Evolutionary conservation across 1,140 invertebrate species (phyloP).

Genomic region (Saxidomus purpurata): DNA sequence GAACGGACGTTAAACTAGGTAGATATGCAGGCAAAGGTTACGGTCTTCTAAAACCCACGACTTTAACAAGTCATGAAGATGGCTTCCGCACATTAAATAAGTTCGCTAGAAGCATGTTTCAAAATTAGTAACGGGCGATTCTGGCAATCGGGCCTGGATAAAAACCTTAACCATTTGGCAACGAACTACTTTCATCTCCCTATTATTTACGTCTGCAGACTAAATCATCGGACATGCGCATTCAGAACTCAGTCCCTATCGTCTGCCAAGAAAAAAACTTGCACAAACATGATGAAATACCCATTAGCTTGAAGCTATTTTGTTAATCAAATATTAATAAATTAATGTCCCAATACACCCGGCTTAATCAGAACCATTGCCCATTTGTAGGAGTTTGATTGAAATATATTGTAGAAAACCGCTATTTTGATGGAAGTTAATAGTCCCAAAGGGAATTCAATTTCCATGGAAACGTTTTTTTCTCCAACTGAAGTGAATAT

Average conservation of each 20-base stretch:
- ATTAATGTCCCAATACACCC: neutral
- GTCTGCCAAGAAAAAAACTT: neutral
- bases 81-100: too few relatives aligned
- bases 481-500: neutral
- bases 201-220: too few relatives aligned
- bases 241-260: neutral
- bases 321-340: conserved; percentile 67
- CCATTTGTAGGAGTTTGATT: conserved; percentile 49
- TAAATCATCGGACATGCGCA: too few relatives aligned
- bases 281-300: conserved; percentile 25
- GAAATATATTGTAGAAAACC: conserved; percentile 39
- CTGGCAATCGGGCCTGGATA: too few relatives aligned
- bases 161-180: too few relatives aligned
- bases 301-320: conserved; percentile 33
- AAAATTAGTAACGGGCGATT: too few relatives aligned
- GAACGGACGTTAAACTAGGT: too few relatives aligned
- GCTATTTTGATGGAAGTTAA: conserved; percentile 2
- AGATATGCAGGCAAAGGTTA: too few relatives aligned
- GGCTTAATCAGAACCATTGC: conserved; percentile 6
- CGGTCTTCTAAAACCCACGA: too few relatives aligned
- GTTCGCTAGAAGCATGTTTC: too few relatives aligned
- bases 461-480: conserved; percentile 55
- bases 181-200: too few relatives aligned
- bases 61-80: too few relatives aligned
- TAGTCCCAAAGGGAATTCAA: conserved; percentile 35